Conservation (phyloP, 2,888 invertebrate genomes). For the Deladenus siricidicola region DNA sequence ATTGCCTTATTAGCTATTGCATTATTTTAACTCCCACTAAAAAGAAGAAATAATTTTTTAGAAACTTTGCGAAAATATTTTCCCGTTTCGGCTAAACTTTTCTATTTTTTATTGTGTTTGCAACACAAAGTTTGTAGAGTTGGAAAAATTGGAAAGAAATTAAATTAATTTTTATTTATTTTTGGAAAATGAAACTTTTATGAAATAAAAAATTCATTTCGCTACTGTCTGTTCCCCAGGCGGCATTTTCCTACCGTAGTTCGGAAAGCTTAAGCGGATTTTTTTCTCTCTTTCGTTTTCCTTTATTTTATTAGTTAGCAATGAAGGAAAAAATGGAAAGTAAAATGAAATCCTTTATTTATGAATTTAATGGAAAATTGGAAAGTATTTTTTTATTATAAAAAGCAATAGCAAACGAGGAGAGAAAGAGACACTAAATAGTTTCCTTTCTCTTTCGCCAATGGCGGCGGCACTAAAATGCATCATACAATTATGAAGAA, state of each 20-base stretch:
- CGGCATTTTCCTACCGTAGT: background rate
- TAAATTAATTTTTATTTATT: constrained; percentile 8
- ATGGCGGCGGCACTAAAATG: too few species aligned
- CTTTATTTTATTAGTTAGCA: background rate
- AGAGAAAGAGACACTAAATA: too few species aligned
- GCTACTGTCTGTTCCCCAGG: background rate
- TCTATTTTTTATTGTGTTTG: too few species aligned
- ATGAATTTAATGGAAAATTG: background rate
- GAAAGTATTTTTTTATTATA: background rate
- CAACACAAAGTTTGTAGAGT: background rate
- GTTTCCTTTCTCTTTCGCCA: too few species aligned
- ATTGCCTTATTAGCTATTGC: too few species aligned
- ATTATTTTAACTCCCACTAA: too few species aligned
- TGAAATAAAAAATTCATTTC: background rate
- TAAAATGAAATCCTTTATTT: background rate
- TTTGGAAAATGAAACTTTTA: background rate
- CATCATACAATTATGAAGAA: too few species aligned
- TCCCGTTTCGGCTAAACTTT: too few species aligned
- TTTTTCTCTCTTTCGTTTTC: background rate
- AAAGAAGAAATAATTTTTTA: too few species aligned
- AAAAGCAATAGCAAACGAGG: too few species aligned
- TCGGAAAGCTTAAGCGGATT: too few species aligned
- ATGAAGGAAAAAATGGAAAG: background rate
- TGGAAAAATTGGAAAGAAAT: background rate
- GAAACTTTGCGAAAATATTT: too few species aligned